These are phyloP conservation scores for Microcebus lehilahytsara DNA, from an alignment of 2,113 vertebrate genomes.

Conservation along the genomic window DNA sequence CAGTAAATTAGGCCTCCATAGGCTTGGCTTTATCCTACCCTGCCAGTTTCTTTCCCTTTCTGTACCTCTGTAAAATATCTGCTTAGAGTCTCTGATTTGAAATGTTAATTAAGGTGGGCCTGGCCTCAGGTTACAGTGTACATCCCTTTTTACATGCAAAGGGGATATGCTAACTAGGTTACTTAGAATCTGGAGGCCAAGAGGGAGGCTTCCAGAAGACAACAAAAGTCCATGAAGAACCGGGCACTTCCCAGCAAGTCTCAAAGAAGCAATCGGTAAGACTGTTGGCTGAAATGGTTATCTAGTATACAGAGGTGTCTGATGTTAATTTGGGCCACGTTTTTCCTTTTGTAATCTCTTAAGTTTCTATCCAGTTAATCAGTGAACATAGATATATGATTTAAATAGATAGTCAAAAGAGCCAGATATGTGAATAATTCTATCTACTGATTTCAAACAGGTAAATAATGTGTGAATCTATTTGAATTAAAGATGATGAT, in stretches of 20 bases:
- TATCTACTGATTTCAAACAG: neutral
- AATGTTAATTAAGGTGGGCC: conserved; percentile 81
- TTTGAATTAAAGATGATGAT: conserved; percentile 25
- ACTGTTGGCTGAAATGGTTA: conserved; percentile 54
- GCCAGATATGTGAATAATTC: neutral
- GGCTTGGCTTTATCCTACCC: conserved; percentile 76
- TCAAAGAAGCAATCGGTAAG: conserved; percentile 64
- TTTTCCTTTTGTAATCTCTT: conserved; percentile 51
- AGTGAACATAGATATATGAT: neutral
- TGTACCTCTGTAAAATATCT: conserved; percentile 70
- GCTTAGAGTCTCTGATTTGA: conserved; percentile 76
- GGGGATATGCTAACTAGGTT: conserved; percentile 78
- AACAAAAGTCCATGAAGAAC: conserved; percentile 52
- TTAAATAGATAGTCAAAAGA: conserved; percentile 26
- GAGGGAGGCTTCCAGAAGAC: conserved; percentile 64
- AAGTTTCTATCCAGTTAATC: conserved; percentile 6
- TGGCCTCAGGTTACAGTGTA: conserved; percentile 79
- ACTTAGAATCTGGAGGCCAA: conserved; percentile 64
- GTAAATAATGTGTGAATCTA: conserved; percentile 4
- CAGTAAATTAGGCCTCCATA: conserved; percentile 78
- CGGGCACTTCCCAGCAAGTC: conserved; percentile 48
- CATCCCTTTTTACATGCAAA: conserved; percentile 79
- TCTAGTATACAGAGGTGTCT: conserved; percentile 4
- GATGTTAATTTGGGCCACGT: neutral
- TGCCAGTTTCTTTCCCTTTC: conserved; percentile 61